Evolutionary conservation across 2,888 invertebrate species (phyloP).

Genomic region (Lasioglossum oenotherae): DNA sequence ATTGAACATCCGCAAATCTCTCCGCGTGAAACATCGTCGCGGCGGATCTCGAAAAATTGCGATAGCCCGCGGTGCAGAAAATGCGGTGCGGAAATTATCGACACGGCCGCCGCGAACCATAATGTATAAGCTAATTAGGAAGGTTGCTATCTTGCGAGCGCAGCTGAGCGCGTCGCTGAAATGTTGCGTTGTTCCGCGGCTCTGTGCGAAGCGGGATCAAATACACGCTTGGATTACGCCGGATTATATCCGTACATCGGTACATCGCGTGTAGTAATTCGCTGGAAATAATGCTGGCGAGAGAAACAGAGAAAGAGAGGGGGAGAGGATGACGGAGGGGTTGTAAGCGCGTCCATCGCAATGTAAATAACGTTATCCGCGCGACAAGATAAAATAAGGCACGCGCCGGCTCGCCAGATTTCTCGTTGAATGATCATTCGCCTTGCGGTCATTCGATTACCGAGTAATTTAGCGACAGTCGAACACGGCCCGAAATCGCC

Average conservation of each 20-base stretch:
- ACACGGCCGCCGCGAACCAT: not conserved
- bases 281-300: conserved; percentile 43
- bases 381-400: conserved; percentile 37
- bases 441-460: conserved; percentile 38
- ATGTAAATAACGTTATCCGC: conserved; percentile 38
- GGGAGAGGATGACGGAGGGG: not conserved
- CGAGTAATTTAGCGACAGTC: conserved; percentile 48
- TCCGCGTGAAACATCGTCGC: not conserved
- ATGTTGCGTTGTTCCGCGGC: conserved; percentile 41
- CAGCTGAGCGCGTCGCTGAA: conserved; percentile 49
- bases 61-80: not conserved
- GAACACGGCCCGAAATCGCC: conserved; percentile 30
- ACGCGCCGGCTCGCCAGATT: conserved; percentile 13
- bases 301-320: not conserved
- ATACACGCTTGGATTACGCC: conserved; percentile 48
- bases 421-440: not conserved
- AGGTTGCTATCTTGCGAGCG: conserved; percentile 39
- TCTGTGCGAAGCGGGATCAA: conserved; percentile 37
- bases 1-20: not conserved
- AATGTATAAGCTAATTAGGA: conserved; percentile 43
- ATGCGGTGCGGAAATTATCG: not conserved
- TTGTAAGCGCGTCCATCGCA: not conserved
- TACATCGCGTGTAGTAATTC: conserved; percentile 47
- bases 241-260: conserved; percentile 60
- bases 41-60: not conserved